Evolutionary conservation across 2,797 vertebrate genomes (phyloP), one percentile per base, ranked within the genome.

Genomic region (Anguilla anguilla): DNA sequence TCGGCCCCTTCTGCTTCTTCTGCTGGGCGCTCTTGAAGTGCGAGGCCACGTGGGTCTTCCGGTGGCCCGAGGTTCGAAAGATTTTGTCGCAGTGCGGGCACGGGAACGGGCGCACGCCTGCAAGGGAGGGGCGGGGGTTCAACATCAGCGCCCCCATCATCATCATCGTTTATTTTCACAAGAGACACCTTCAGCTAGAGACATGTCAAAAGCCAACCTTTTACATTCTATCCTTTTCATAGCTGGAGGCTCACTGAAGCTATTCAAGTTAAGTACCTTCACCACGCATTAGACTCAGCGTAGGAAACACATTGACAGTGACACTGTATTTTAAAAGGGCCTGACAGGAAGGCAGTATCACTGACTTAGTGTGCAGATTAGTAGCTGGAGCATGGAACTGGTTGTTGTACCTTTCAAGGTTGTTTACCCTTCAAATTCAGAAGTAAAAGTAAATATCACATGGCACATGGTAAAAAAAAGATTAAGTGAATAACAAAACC

Each of bases 41-140:
- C 1, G 98, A 99, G 72, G 98, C 97, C 1, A 99, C 96, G 51
- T 99, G 99, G 0, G 98, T 99, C 94, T 99, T 99, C 89, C 98
- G 96, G 93, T 99, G 99, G 89, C 99, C 99, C 0, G 99, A 99
- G 0, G 99, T 99, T 53, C 99, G 97, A 83, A 99, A 99, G 88
- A 98, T 98, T 94, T 99, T 99, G 93, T 99, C 98, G 92, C 99
- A 99, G 94, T 99, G 98, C 86, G 98, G 98, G 94, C 99, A 99
- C 77, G 98, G 96, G 91, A 99, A 99, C 51, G 99, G 99, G 86
- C 98, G 97, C 69, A 98, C 96, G 89, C 99, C 99, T 99, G 86
- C 43, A 82, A 84, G 86, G 92, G 28, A 43, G 3, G 13, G 59
- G 17, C 4, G 35, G 7, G 35, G 17, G 6, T 79, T 2, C 22